These are phyloP conservation scores for Antedon mediterranea DNA, from an alignment of 53 echinoderm and acorn worm species.

Conservation along the genomic window DNA sequence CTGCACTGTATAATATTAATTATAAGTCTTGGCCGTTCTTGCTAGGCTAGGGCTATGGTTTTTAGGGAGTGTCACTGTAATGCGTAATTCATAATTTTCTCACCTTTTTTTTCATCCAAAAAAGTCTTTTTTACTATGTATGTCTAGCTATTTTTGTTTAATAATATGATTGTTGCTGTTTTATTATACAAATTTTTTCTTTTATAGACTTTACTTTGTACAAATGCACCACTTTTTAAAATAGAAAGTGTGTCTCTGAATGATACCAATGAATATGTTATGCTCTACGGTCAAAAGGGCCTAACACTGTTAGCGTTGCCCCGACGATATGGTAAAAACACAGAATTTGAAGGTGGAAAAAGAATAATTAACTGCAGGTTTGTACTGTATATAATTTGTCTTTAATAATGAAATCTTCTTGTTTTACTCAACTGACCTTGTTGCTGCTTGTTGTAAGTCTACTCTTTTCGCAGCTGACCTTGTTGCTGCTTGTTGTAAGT, in stretches of 20 bases:
- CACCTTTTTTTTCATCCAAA: neutral
- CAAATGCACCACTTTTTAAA: slow-evolving; percentile 64
- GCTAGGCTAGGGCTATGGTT: no score
- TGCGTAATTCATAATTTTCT: slow-evolving; percentile 6
- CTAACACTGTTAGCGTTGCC: slow-evolving; percentile 64
- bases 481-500: no score
- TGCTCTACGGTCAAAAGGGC: slow-evolving; percentile 60
- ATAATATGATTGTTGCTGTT: neutral
- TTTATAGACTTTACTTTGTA: slow-evolving; percentile 53
- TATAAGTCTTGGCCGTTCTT: no score
- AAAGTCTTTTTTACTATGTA: neutral
- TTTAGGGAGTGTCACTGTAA: slow-evolving; percentile 8
- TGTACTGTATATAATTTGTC: no score
- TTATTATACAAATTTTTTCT: neutral
- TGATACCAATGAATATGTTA: slow-evolving; percentile 41
- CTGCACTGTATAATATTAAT: no score
- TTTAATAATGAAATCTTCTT: no score
- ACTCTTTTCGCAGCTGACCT: no score
- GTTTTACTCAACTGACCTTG: no score
- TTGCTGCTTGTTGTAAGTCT: no score
- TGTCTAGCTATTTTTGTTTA: neutral
- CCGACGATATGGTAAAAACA: slow-evolving; percentile 60
- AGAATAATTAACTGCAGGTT: slow-evolving; percentile 78
- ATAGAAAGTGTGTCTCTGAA: slow-evolving; percentile 56
- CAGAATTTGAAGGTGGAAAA: slow-evolving; percentile 75